A percentile compares a stretch with the other conserved stretches of the same genome.
These are phyloP conservation scores for Aphelocoma coerulescens DNA, from an alignment of 2,113 vertebrate genomes.

Conservation along the genomic window DNA sequence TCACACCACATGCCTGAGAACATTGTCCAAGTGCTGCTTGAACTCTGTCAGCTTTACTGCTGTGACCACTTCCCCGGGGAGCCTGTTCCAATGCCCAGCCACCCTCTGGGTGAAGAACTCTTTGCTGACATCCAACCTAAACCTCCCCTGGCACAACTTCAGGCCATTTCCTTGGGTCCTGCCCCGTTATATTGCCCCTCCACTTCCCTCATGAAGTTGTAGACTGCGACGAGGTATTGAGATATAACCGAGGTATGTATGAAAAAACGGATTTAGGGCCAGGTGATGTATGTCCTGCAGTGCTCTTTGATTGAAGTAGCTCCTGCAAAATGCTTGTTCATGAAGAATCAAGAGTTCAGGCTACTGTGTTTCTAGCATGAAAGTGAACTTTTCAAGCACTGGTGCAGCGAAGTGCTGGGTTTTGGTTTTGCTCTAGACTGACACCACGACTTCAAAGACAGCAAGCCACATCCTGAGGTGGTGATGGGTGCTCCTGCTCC, in stretches of 20 bases:
- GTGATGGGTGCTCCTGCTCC: background rate
- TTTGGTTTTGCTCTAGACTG: background rate
- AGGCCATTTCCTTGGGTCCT: background rate
- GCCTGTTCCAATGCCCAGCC: accelerated
- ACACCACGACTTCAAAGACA: background rate
- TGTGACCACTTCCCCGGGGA: background rate
- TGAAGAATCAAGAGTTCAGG: background rate
- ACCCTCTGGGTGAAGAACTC: background rate
- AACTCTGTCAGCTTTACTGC: background rate
- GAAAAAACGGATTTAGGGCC: background rate
- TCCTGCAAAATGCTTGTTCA: background rate
- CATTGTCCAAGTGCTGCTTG: no score
- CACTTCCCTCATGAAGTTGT: no score
- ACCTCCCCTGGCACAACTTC: background rate
- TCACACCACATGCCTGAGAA: background rate
- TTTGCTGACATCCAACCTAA: background rate
- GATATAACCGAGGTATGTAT: background rate
- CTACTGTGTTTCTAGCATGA: background rate
- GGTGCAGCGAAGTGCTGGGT: accelerated
- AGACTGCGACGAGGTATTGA: background rate
- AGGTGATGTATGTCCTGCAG: background rate
- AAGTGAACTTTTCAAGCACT: background rate
- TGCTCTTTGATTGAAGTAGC: background rate
- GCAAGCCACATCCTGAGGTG: accelerated
- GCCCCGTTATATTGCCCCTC: no score